These are phyloP conservation scores for Rynchops niger DNA, from an alignment of 2,113 vertebrate species.

Conservation along the genomic window DNA sequence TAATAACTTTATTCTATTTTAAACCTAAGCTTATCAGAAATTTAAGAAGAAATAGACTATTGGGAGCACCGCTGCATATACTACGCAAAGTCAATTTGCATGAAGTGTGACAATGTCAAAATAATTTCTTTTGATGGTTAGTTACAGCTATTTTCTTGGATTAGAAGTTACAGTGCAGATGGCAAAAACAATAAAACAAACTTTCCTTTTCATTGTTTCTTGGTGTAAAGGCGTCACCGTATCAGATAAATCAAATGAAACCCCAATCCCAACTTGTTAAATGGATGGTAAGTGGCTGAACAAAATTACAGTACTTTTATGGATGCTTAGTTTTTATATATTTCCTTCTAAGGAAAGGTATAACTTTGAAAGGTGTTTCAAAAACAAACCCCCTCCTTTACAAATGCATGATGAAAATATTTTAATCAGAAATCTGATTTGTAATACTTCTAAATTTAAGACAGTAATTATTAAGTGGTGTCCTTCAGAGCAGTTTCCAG, in stretches of 20 bases:
- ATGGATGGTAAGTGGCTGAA: conserved; percentile 8
- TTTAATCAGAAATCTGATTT: conserved; percentile 18
- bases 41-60: not conserved
- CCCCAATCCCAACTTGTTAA: not conserved
- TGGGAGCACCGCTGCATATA: not conserved
- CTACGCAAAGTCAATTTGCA: not conserved
- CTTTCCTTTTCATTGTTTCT: conserved; percentile 8
- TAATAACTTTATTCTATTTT: not conserved
- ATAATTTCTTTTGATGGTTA: not conserved
- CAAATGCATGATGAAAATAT: not conserved
- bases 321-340: conserved; percentile 19
- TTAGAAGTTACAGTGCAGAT: conserved; percentile 38
- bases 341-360: conserved; percentile 13
- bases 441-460: conserved; percentile 12
- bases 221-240: not conserved
- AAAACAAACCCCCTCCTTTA: not conserved
- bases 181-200: not conserved
- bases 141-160: conserved; percentile 27
- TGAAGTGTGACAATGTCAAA: not conserved
- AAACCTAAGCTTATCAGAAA: not conserved
- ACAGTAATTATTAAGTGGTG: not conserved
- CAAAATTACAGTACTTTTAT: conserved; percentile 55
- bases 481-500: not conserved
- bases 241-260: conserved; percentile 19
- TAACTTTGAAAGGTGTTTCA: conserved; percentile 14